phyloP scores from a whole-genome alignment of 2,888 invertebrate species.

The Hydropsyche betteni region DNA sequence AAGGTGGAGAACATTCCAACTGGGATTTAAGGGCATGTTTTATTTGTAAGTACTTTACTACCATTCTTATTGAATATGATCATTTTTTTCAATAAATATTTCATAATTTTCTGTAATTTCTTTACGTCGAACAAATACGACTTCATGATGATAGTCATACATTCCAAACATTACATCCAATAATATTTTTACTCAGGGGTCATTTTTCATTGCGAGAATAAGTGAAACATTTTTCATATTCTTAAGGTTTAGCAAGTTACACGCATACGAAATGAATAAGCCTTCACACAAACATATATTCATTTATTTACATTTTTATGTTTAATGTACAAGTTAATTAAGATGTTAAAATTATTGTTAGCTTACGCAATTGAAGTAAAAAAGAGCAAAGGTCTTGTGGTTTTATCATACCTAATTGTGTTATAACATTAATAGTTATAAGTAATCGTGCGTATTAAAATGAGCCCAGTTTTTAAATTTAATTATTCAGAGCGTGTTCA shows the following conservation, averaged over 20 bases:
- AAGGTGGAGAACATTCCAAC: conserved; percentile 49
- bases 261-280: neutral
- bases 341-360: conserved; percentile 40
- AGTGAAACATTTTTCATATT: neutral
- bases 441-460: conserved; percentile 39
- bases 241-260: neutral
- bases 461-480: conserved; percentile 22
- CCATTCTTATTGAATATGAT: neutral
- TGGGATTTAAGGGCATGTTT: conserved; percentile 51
- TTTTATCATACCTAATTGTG: conserved; percentile 46
- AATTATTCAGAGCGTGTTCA: conserved; percentile 13
- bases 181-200: neutral
- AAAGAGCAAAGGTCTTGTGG: conserved; percentile 51
- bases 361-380: conserved; percentile 40
- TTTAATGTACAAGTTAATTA: conserved; percentile 43
- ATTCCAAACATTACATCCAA: conserved; percentile 4
- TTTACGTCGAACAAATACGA: neutral
- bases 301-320: neutral
- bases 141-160: neutral
- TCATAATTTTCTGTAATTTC: conserved; percentile 5
- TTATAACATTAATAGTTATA: conserved; percentile 49
- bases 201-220: neutral
- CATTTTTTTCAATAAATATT: conserved; percentile 2
- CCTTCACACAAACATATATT: neutral
- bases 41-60: neutral